Base-by-base conservation (phyloP, 2,888 invertebrate species). In the Aphodius granarius region DNA sequence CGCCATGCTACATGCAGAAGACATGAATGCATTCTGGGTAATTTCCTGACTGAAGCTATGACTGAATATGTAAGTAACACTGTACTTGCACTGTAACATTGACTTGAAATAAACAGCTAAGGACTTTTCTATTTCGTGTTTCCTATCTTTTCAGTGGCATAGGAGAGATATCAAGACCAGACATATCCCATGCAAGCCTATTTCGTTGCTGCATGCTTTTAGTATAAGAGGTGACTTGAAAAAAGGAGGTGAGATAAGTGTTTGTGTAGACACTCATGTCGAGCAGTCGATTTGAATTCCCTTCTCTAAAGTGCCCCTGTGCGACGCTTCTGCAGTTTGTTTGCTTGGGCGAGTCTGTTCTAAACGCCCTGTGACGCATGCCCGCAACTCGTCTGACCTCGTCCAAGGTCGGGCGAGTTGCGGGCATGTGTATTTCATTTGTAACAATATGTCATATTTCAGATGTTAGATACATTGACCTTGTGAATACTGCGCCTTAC, bases 401-500 rank as follows among this genome's bases (percentile, higher is more conserved):
- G n/a, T n/a, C n/a, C n/a, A n/a, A n/a, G n/a, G n/a, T n/a, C n/a
- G n/a, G n/a, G n/a, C n/a, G n/a, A n/a, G n/a, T n/a, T n/a, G n/a
- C n/a, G n/a, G n/a, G n/a, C n/a, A n/a, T n/a, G n/a, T n/a, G n/a
- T n/a, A n/a, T n/a, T n/a, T n/a, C n/a, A n/a, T n/a, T n/a, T n/a
- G n/a, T n/a, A n/a, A n/a, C n/a, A 6, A 20, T 17, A 63, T 16
- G 6, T 62, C 9, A 15, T n/a, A n/a, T 88, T 88, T n/a, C 84
- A 94, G 94, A 92, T 9, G 90, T 94, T 15, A 94, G 93, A 0
- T 92, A 92, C 64, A 92, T 91, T 73, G 92, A 92, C 76, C 82
- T 95, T 6, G 86, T 94, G 5, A 90, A 91, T 81, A 90, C 92
- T 19, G 89, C 92, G 76, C 96, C 96, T 0, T 96, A 96, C 83